Percentiles rank a stretch among this genome's conserved stretches.
Evolutionary conservation across 2,888 invertebrate genomes (phyloP).

Genomic region (Heliconius charithonia): DNA sequence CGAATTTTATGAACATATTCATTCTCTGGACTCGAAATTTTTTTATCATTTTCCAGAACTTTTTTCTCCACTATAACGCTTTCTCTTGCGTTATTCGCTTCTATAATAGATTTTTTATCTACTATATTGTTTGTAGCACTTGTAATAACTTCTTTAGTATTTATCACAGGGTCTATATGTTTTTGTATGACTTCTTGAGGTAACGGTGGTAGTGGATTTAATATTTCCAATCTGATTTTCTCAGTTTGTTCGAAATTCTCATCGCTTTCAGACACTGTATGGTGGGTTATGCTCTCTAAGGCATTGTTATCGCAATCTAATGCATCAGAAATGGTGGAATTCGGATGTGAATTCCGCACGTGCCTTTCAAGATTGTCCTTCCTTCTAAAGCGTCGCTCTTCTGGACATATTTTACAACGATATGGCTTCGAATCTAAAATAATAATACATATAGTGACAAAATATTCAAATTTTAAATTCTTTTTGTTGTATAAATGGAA

Average conservation of each 20-base stretch:
- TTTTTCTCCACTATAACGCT: constrained; percentile 77
- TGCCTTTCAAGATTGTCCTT: constrained; percentile 92
- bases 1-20: constrained; percentile 77
- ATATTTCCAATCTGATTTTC: constrained; percentile 64
- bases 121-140: constrained; percentile 44
- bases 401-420: constrained; percentile 86
- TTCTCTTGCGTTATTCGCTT: constrained; percentile 75
- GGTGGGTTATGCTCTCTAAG: constrained; percentile 54
- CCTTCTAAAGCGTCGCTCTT: constrained; percentile 86
- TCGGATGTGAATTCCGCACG: constrained; percentile 89
- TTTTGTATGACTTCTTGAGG: constrained; percentile 68
- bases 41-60: constrained; percentile 51
- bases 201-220: constrained; percentile 72
- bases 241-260: constrained; percentile 59
- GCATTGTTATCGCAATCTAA: constrained; percentile 68
- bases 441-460: constrained; percentile 9
- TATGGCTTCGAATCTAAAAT: constrained; percentile 86
- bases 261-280: constrained; percentile 21
- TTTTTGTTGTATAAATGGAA: not conserved
- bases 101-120: constrained; percentile 73
- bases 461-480: not conserved
- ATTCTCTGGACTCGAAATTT: constrained; percentile 55
- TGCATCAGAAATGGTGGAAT: constrained; percentile 64
- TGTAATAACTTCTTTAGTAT: constrained; percentile 20
- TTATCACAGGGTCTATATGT: constrained; percentile 54